Conservation (phyloP, 2,888 invertebrate genomes). For the Eudemis profundana region DNA sequence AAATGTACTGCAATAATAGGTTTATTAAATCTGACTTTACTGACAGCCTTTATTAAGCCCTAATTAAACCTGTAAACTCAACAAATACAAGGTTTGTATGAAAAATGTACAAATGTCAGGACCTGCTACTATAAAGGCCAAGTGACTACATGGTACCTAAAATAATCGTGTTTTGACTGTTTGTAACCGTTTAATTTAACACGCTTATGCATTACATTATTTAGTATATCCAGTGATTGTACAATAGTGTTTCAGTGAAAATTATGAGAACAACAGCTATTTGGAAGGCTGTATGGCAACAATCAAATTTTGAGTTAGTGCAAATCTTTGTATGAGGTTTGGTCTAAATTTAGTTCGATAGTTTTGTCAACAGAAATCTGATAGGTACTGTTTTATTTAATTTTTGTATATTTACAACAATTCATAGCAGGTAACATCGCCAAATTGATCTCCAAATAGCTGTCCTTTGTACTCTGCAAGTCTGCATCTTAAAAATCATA, state of each 20-base stretch:
- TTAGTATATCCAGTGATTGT: constrained; percentile 32
- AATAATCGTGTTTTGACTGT: constrained; percentile 31
- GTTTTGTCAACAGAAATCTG: no score
- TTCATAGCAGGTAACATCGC: no score
- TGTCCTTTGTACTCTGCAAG: not conserved
- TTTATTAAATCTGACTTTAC: constrained; percentile 14
- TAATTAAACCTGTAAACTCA: constrained; percentile 2
- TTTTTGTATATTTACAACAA: no score
- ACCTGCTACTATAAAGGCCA: constrained; percentile 32
- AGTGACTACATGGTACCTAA: constrained; percentile 42
- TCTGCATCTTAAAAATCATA: not conserved
- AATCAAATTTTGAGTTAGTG: not conserved
- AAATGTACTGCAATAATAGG: constrained; percentile 22
- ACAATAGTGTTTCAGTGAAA: constrained; percentile 3
- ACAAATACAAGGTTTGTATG: constrained; percentile 6
- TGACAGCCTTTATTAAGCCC: constrained; percentile 21
- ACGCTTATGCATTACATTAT: constrained; percentile 18
- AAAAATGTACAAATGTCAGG: constrained; percentile 28
- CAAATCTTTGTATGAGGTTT: not conserved
- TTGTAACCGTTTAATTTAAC: constrained; percentile 17
- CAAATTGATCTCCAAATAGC: constrained; percentile 1
- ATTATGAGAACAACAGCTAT: not conserved
- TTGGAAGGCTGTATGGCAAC: not conserved
- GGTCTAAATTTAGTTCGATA: no score
- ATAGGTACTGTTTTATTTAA: no score